These are phyloP conservation scores for Phallusia fumigata DNA, from an alignment of 23 tunicate species.

Conservation along the genomic window DNA sequence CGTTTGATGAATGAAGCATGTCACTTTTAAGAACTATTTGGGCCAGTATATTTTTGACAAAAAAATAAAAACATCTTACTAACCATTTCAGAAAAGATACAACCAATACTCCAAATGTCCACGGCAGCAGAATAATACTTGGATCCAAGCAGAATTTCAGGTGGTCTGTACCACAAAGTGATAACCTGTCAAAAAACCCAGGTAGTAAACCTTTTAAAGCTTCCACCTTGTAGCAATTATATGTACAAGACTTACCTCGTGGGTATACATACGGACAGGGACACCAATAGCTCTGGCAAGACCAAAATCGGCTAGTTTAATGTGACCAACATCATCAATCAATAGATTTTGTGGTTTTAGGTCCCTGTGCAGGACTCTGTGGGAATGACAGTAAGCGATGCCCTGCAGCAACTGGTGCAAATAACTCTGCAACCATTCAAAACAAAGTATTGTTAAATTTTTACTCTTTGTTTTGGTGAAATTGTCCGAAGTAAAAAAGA, in stretches of 20 bases:
- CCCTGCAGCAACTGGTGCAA: conserved; percentile 93
- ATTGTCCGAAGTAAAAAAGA: no score
- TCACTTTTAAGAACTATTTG: no score
- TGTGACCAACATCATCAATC: conserved; percentile 84
- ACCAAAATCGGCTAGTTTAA: conserved; percentile 98
- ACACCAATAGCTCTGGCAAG: conserved; percentile 96
- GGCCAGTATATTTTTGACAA: no score
- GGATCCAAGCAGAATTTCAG: conserved; percentile 92
- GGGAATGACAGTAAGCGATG: conserved; percentile 96
- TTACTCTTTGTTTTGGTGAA: no score
- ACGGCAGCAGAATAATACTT: conserved; percentile 95
- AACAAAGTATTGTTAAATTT: background rate
- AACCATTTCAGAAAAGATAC: conserved; percentile 99
- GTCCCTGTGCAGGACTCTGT: conserved; percentile 95
- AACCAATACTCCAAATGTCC: conserved; percentile 98
- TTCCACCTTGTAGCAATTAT: no score
- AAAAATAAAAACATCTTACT: no score
- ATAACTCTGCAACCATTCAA: conserved; percentile 56
- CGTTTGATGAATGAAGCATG: no score
- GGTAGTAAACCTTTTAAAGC: no score
- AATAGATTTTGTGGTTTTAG: conserved; percentile 96
- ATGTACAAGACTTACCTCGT: conserved; percentile 90
- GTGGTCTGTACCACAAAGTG: conserved; percentile 97
- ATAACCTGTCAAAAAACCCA: conserved; percentile 54
- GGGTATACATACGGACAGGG: conserved; percentile 95